Conservation (phyloP, 1,140 invertebrate genomes). For the Zaprionus vittiger region DNA sequence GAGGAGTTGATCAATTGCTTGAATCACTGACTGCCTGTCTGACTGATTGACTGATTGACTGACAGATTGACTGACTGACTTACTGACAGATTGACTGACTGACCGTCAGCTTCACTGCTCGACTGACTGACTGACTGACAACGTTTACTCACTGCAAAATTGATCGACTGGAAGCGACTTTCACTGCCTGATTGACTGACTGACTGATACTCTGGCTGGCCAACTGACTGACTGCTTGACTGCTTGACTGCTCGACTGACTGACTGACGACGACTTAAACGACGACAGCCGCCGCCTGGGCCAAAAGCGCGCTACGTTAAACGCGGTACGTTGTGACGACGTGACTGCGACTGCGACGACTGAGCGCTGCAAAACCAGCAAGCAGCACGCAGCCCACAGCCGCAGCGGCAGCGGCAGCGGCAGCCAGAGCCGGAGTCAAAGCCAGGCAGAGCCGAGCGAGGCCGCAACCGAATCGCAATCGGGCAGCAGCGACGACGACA, state of each 20-base stretch:
- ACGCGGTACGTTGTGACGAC: slow-evolving; percentile 79
- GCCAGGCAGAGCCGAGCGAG: background rate
- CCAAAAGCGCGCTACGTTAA: slow-evolving; percentile 59
- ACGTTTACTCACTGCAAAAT: background rate
- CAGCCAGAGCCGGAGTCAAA: background rate
- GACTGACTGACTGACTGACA: slow-evolving; percentile 19
- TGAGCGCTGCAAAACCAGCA: slow-evolving; percentile 67
- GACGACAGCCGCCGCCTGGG: slow-evolving; percentile 69
- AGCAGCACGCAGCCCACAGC: slow-evolving; percentile 8
- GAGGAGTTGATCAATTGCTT: background rate
- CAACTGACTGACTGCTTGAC: slow-evolving; percentile 8
- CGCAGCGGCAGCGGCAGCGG: slow-evolving; percentile 1
- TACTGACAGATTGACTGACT: slow-evolving; percentile 7
- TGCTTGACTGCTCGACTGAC: slow-evolving; percentile 3
- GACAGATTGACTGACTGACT: background rate
- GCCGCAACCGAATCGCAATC: slow-evolving; percentile 3
- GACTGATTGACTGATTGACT: slow-evolving; percentile 21
- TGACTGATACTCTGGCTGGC: slow-evolving; percentile 3
- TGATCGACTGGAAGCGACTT: background rate
- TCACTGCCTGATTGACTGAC: slow-evolving; percentile 9
- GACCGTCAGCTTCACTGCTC: background rate
- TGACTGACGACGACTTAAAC: slow-evolving; percentile 44
- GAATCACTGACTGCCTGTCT: background rate
- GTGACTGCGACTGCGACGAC: slow-evolving; percentile 81
- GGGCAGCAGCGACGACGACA: background rate